Evolutionary conservation across 2,888 invertebrate species (phyloP).

Genomic region (Apantesis nais): DNA sequence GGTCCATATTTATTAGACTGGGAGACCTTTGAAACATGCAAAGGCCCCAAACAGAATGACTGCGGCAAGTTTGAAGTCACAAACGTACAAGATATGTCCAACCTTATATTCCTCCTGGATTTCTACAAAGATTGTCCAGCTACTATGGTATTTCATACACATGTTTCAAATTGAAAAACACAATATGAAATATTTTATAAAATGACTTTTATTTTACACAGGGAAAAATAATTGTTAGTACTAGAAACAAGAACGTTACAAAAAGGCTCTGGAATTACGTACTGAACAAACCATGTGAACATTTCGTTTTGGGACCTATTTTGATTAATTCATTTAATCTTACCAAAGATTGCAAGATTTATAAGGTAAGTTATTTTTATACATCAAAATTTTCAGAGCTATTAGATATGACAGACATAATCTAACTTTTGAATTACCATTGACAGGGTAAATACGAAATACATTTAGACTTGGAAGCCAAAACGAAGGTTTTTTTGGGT

Average conservation of each 20-base stretch:
- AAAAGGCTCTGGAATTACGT: constrained; percentile 71
- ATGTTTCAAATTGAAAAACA: neutral
- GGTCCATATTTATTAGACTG: constrained; percentile 66
- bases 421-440: constrained; percentile 40
- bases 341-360: constrained; percentile 65
- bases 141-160: constrained; percentile 50
- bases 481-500: constrained; percentile 64
- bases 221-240: constrained; percentile 66
- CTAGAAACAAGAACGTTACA: constrained; percentile 59
- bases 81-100: constrained; percentile 63
- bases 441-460: constrained; percentile 71
- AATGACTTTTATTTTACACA: constrained; percentile 46
- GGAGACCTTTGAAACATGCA: constrained; percentile 64
- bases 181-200: constrained; percentile 15
- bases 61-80: constrained; percentile 63
- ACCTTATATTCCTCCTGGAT: constrained; percentile 64
- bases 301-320: constrained; percentile 74
- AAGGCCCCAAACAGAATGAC: constrained; percentile 69
- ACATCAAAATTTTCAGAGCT: constrained; percentile 8
- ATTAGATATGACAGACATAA: constrained; percentile 18
- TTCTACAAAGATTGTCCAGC: constrained; percentile 66
- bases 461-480: constrained; percentile 63
- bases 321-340: constrained; percentile 66
- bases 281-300: constrained; percentile 72
- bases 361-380: constrained; percentile 60